These are phyloP conservation scores for Mylabris phalerata DNA, from an alignment of 1,140 invertebrate species.

Conservation along the genomic window DNA sequence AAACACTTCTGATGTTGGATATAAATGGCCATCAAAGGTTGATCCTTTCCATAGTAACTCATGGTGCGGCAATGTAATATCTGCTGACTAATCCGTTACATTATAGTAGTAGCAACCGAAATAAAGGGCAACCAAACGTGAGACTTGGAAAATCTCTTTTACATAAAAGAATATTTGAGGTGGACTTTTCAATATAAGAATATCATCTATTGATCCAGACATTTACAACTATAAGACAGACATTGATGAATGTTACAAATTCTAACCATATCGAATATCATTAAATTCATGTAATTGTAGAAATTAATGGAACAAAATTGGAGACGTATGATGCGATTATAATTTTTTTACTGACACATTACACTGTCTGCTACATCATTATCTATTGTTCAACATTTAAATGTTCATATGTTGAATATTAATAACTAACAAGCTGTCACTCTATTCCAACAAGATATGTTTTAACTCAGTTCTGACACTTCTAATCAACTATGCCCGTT, in stretches of 20 bases:
- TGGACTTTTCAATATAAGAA: conserved; percentile 20
- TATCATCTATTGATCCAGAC: conserved; percentile 4
- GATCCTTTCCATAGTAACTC: conserved; percentile 4
- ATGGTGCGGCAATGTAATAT: conserved; percentile 17
- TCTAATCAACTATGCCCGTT: conserved; percentile 8
- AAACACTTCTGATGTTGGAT: conserved; percentile 1
- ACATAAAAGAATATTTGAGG: conserved; percentile 24
- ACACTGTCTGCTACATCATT: conserved; percentile 9
- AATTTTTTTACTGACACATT: not conserved
- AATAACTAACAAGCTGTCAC: conserved; percentile 1
- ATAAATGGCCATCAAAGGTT: conserved; percentile 16
- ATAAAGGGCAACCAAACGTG: conserved; percentile 21
- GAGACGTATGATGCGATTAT: not conserved
- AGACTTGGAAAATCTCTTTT: conserved; percentile 21
- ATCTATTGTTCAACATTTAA: conserved; percentile 9
- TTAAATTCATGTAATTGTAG: too few relatives aligned
- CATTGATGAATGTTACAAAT: too few relatives aligned
- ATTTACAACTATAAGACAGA: too few relatives aligned
- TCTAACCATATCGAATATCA: too few relatives aligned
- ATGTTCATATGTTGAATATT: not conserved
- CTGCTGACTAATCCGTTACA: conserved; percentile 18
- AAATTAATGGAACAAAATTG: too few relatives aligned
- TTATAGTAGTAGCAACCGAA: conserved; percentile 16
- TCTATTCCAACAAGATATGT: conserved; percentile 3
- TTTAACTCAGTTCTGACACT: conserved; percentile 6